A percentile compares a stretch with the other conserved stretches of the same genome.
phyloP scores from a whole-genome alignment of 2,113 vertebrate genomes.

The Phodopus roborovskii region DNA sequence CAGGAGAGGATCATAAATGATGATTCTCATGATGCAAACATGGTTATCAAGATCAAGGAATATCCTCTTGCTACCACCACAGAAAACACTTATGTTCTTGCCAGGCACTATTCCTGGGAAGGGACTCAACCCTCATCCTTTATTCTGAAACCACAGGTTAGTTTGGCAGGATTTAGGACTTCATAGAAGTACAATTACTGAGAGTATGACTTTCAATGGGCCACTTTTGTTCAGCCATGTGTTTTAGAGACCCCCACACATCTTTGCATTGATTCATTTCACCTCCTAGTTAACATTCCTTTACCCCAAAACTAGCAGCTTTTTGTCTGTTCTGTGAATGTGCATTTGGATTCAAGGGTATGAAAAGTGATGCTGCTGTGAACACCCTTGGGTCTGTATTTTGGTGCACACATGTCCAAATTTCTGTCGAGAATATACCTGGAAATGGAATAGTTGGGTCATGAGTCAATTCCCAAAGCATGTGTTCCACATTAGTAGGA shows the following conservation, averaged over 20 bases:
- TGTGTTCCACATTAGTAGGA: background rate
- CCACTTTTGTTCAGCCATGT: constrained; percentile 1
- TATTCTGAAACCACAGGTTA: background rate
- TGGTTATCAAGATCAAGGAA: background rate
- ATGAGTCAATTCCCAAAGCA: constrained; percentile 23
- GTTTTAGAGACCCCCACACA: background rate
- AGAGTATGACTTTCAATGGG: background rate
- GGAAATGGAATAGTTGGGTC: constrained; percentile 34
- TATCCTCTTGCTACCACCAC: background rate
- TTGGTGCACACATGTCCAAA: background rate
- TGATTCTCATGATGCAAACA: background rate
- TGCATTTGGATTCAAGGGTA: background rate
- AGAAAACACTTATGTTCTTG: background rate
- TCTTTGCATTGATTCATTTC: constrained; percentile 14
- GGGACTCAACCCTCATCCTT: background rate
- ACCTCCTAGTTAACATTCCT: background rate
- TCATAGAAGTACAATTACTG: background rate
- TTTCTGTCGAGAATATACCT: constrained; percentile 33
- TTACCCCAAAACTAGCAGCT: background rate
- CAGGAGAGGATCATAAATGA: background rate
- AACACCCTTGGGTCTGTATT: background rate
- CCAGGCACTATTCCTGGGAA: background rate
- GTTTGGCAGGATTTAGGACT: background rate
- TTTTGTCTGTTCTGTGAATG: constrained; percentile 29
- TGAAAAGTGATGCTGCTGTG: background rate